A percentile compares a stretch with the other conserved stretches of the same genome.
Evolutionary conservation across 2,888 invertebrate species (phyloP).

Genomic region (Entomobrya proxima): DNA sequence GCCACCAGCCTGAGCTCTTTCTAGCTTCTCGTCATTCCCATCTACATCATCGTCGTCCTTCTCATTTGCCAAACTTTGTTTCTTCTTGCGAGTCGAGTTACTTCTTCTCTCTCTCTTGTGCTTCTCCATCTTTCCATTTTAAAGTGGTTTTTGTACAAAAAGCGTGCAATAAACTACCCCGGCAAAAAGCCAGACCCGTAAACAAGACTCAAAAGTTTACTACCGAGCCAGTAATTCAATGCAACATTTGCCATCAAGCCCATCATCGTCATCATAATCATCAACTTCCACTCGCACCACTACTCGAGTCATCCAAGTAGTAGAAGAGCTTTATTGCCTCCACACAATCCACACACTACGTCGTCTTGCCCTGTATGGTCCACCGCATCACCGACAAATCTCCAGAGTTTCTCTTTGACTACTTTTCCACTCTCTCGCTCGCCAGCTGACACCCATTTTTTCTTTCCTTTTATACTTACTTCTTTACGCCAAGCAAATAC

Average conservation of each 20-base stretch:
- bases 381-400: constrained; percentile 25
- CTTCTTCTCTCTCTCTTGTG: neutral
- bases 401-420: constrained; percentile 22
- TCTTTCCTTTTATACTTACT: constrained; percentile 17
- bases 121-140: constrained; percentile 8
- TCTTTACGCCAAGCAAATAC: constrained; percentile 16
- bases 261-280: constrained; percentile 24
- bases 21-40: too few relatives aligned
- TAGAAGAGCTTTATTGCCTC: too few relatives aligned
- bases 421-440: constrained; percentile 23
- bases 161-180: constrained; percentile 1
- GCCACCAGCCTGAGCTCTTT: too few relatives aligned
- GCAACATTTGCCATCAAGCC: constrained; percentile 5
- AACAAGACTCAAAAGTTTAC: constrained; percentile 14
- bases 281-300: constrained; percentile 15
- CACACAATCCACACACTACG: too few relatives aligned
- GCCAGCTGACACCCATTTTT: constrained; percentile 61
- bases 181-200: neutral
- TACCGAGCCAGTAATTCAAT: constrained; percentile 39
- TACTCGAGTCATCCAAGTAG: too few relatives aligned
- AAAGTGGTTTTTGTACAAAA: constrained; percentile 16
- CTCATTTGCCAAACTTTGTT: constrained; percentile 14
- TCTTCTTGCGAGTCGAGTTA: neutral
- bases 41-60: too few relatives aligned
- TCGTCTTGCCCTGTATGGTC: constrained; percentile 16